phyloP scores from a whole-genome alignment of 2,888 invertebrate genomes.

The Strigamia maritima region DNA sequence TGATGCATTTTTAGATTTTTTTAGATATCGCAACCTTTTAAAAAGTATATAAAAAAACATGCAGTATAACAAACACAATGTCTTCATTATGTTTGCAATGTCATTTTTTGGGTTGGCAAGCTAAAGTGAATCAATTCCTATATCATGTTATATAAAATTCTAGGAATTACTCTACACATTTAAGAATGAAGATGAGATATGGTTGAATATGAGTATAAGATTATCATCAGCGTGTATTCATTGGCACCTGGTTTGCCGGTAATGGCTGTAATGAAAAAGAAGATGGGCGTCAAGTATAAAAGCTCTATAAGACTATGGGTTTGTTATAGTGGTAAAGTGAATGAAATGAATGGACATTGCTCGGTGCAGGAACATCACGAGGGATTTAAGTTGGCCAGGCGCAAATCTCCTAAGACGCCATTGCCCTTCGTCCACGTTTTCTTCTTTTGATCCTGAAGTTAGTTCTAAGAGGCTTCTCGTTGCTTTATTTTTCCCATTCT shows the following conservation, averaged over 20 bases:
- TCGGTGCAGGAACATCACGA: constrained; percentile 21
- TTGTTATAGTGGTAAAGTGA: constrained; percentile 28
- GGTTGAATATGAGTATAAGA: no score
- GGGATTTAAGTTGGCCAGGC: constrained; percentile 29
- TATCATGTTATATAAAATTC: no score
- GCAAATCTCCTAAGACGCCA: constrained; percentile 25
- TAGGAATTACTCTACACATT: background rate
- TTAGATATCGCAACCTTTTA: no score
- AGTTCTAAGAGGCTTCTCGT: constrained; percentile 21
- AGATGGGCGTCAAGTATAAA: constrained; percentile 34
- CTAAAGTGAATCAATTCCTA: no score
- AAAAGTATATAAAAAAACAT: no score
- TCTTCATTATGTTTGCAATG: no score
- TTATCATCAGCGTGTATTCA: background rate
- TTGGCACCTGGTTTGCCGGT: constrained; percentile 13
- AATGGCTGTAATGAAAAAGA: constrained; percentile 30
- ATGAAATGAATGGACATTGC: constrained; percentile 34
- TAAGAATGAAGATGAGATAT: background rate
- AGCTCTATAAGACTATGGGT: constrained; percentile 17
- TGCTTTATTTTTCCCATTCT: background rate
- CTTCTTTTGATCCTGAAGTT: constrained; percentile 29
- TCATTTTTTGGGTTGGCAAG: no score
- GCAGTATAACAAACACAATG: no score
- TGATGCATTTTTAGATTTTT: no score
- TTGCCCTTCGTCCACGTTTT: background rate